Evolutionary conservation across 2,113 vertebrate species (phyloP).

Genomic region (Elephantulus edwardii): DNA sequence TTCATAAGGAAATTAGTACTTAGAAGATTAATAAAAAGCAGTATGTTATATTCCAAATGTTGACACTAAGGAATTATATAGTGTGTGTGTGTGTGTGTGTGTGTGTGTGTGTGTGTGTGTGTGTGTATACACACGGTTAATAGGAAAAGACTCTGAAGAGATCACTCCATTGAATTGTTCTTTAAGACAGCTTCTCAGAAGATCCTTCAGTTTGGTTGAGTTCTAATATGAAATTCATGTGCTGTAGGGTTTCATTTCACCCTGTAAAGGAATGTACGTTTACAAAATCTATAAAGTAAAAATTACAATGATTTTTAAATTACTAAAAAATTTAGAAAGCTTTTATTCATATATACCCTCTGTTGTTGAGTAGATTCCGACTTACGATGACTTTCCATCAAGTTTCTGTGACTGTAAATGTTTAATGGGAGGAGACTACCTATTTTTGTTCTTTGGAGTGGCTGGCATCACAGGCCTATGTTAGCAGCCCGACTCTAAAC

Average conservation of each 20-base stretch:
- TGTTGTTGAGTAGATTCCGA: too few relatives aligned
- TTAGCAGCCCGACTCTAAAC: too few relatives aligned
- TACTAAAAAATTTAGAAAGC: background rate
- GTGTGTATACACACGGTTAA: background rate
- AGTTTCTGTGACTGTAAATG: too few relatives aligned
- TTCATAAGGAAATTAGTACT: constrained; percentile 19
- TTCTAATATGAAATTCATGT: constrained; percentile 38
- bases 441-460: too few relatives aligned
- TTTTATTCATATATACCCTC: too few relatives aligned
- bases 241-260: background rate
- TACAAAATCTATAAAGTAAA: background rate
- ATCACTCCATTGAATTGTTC: background rate
- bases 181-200: background rate
- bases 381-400: too few relatives aligned
- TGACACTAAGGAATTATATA: constrained; percentile 24
- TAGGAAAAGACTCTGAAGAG: constrained; percentile 3
- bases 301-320: background rate
- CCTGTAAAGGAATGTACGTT: background rate
- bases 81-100: too few relatives aligned
- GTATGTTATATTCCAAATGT: background rate
- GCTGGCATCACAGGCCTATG: too few relatives aligned
- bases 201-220: background rate
- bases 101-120: too few relatives aligned
- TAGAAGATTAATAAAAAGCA: background rate
- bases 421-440: too few relatives aligned